Evolutionary conservation across 2,113 vertebrate genomes (phyloP), one percentile per base, ranked within the genome.

Genomic region (Brachyhypopomus gauderio): DNA sequence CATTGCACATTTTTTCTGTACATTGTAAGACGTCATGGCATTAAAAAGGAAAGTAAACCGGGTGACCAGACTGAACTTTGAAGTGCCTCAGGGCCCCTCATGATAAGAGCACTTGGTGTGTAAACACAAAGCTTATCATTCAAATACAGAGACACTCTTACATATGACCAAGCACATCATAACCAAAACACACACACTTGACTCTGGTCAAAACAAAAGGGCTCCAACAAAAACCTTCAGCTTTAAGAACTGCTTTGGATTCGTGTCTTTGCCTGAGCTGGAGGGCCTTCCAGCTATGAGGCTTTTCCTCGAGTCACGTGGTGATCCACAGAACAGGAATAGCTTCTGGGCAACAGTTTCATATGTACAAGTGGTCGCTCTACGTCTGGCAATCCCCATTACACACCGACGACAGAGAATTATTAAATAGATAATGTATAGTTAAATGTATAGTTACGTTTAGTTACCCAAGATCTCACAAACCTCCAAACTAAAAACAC

Each of bases 101-200:
- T 22, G 85, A 81, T 77, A 81, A 72, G 60, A 52, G 23, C 23
- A 5, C 19, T 2, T 16, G 4, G 82, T 72, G 60, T 75, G 62
- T 78, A 6, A 45, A 72, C 30, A 75, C 64, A 63, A n/a, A n/a
- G n/a, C 85, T 71, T 80, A 85, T 78, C 78, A 64, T 20, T 1
- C 4, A 4, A 20, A 11, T 14, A 25, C 84, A 85, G 78, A 72
- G 66, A 16, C 23, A 22, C 60, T 22, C 20, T 4, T 14, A 5
- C 48, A 25, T 0, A 25, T 9, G 9, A 56, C 20, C 4, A 66
- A 8, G 4, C 75, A 48, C 3, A 5, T 52, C 12, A 25, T 1
- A 11, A 55, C 16, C 76, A 56, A 56, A 78, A 76, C 66, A 76
- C 0, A 25, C 70, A 23, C 11, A 22, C 3, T 38, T 25, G 16